phyloP scores from a whole-genome alignment of 35 echinoderm and acorn worm genomes.

The Hemicentrotus pulcherrimus region DNA sequence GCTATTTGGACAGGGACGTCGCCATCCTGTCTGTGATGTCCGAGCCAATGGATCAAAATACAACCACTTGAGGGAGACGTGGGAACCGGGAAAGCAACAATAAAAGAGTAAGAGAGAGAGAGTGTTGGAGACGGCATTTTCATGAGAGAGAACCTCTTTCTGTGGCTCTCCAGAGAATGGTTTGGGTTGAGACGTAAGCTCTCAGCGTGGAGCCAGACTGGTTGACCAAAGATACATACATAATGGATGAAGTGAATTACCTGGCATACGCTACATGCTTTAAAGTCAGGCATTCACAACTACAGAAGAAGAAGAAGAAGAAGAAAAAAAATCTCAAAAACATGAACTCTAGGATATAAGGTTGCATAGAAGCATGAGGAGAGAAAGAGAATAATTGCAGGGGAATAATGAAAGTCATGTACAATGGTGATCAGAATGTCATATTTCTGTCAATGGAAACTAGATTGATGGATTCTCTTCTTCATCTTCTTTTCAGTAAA shows the following conservation, averaged over 20 bases:
- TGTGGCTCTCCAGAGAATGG: background rate
- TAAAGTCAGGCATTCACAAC: background rate
- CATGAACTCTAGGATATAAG: background rate
- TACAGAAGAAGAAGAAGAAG: background rate
- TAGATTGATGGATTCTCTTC: background rate
- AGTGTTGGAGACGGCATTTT: background rate
- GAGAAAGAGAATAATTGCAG: background rate
- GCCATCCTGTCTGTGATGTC: conserved; percentile 31
- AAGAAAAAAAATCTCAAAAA: background rate
- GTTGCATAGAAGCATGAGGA: background rate
- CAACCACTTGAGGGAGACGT: conserved; percentile 15
- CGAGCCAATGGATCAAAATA: conserved; percentile 18
- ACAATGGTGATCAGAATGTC: background rate
- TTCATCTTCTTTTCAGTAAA: background rate
- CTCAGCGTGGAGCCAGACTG: conserved; percentile 33
- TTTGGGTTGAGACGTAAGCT: background rate
- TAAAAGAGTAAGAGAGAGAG: too few species aligned
- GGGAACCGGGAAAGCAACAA: background rate
- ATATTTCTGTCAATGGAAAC: conserved; percentile 3
- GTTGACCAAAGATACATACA: conserved; percentile 29
- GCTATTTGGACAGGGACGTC: conserved; percentile 37
- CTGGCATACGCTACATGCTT: background rate
- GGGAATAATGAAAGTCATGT: background rate
- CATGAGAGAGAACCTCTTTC: background rate
- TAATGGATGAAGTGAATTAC: conserved; percentile 43